Conservation (phyloP, 2,797 vertebrate genomes). For the Linurgus olivaceus region DNA sequence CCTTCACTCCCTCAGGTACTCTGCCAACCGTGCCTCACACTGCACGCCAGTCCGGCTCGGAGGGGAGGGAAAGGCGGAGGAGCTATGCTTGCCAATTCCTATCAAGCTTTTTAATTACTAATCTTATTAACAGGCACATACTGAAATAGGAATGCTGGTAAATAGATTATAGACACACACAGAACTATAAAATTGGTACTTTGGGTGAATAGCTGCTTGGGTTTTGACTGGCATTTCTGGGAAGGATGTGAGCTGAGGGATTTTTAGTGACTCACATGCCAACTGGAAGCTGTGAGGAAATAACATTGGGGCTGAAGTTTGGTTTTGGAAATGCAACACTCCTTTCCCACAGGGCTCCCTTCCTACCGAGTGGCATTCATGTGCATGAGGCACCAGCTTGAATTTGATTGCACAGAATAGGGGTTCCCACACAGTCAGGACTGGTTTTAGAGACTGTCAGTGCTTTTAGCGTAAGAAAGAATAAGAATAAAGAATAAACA, state of each 20-base stretch:
- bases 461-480: background rate
- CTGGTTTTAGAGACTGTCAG: background rate
- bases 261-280: background rate
- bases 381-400: background rate
- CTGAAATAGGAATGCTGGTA: conserved; percentile 72
- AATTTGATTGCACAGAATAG: background rate
- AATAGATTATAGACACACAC: conserved; percentile 72
- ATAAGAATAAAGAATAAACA: background rate
- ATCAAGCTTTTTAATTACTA: conserved; percentile 78
- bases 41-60: background rate
- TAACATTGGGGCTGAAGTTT: background rate
- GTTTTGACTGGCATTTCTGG: conserved; percentile 46
- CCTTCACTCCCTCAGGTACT: conserved; percentile 7
- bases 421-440: background rate
- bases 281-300: background rate
- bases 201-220: conserved; percentile 40
- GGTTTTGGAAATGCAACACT: background rate
- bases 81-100: conserved; percentile 50
- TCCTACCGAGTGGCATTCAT: background rate
- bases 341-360: background rate
- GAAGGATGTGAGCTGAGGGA: conserved; percentile 28
- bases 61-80: conserved; percentile 57
- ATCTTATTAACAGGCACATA: conserved; percentile 76
- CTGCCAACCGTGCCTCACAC: conserved; percentile 24
- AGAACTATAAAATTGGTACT: conserved; percentile 48